phyloP scores from a whole-genome alignment of 2,113 vertebrate genomes.

The Nanorana parkeri region DNA sequence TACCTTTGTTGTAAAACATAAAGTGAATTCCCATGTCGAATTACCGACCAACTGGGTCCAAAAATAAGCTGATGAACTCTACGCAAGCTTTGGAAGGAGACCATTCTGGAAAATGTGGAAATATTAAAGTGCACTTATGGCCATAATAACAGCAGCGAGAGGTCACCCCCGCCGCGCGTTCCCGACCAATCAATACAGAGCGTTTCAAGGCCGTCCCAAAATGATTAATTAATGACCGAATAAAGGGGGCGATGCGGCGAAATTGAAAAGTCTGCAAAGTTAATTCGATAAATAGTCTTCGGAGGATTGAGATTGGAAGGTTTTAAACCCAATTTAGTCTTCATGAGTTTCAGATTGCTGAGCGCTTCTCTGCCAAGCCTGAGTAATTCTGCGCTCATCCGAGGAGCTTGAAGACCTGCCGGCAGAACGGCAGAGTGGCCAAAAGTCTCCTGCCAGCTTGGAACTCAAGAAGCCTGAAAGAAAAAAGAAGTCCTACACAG shows the following conservation, averaged over 20 bases:
- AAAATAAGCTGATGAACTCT: slow-evolving; percentile 11
- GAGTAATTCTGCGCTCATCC: slow-evolving; percentile 53
- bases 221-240: slow-evolving; percentile 50
- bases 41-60: background rate
- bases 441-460: slow-evolving; percentile 54
- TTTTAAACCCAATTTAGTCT: slow-evolving; percentile 58
- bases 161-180: background rate
- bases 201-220: slow-evolving; percentile 6
- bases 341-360: slow-evolving; percentile 54
- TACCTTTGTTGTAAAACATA: slow-evolving; percentile 23
- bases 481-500: slow-evolving; percentile 54
- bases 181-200: slow-evolving; percentile 1
- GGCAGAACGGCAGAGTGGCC: slow-evolving; percentile 29
- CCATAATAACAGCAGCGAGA: slow-evolving; percentile 19
- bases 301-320: slow-evolving; percentile 54
- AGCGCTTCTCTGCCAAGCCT: slow-evolving; percentile 40
- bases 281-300: slow-evolving; percentile 56
- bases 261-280: slow-evolving; percentile 48
- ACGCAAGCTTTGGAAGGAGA: background rate
- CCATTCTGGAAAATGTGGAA: slow-evolving; percentile 49
- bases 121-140: slow-evolving; percentile 38
- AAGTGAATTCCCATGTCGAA: slow-evolving; percentile 40
- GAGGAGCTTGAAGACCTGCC: slow-evolving; percentile 55
- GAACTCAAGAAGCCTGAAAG: slow-evolving; percentile 52
- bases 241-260: slow-evolving; percentile 13